Evolutionary conservation across 30 jellyfish, hydroid and myxozoan species (phyloP), one percentile per base, ranked within the genome.

Genomic region (Clytia hemisphaerica): DNA sequence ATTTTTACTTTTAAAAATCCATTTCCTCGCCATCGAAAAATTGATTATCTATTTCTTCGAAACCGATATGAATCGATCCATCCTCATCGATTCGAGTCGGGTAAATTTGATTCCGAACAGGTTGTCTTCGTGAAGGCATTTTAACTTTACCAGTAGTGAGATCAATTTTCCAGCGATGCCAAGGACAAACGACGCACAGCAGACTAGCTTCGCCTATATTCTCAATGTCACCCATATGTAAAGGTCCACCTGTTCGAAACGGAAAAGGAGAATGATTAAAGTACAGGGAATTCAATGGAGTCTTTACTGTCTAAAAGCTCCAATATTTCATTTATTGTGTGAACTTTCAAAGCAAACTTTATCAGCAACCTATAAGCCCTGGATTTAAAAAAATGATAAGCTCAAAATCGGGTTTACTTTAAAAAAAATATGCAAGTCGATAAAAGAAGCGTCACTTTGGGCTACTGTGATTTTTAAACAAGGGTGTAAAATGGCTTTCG

Each of bases 241-340:
- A 75, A 12, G 96, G 96, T 60, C 96, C 96, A 44, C 96, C 95
- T 85, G 42, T 9, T n/a, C n/a, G n/a, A n/a, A n/a, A n/a, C 53
- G 53, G 15, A 10, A 40, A 40, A 7, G 15, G n/a, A 40, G n/a
- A 7, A 10, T 7, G 53, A 7, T n/a, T n/a, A 46, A 70, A 21
- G 6, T 32, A 30, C 68, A 63, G 9, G 7, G 59, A 30, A 4
- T 30, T 21, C 0, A 27, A 42, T n/a, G 40, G 24, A 61, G 4
- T 14, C 31, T 27, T 6, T 25, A 14, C 15, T 15, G 36, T n/a
- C 6, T 16, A n/a, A 26, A n/a, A 4, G 31, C n/a, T 14, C 4
- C 28, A 61, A 35, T 21, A 1, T n/a, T n/a, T n/a, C n/a, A n/a
- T n/a, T n/a, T n/a, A n/a, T n/a, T n/a, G n/a, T n/a, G n/a, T 40